Base-by-base conservation (phyloP, 2,797 vertebrate genomes). In the Eutrigla gurnardus region DNA sequence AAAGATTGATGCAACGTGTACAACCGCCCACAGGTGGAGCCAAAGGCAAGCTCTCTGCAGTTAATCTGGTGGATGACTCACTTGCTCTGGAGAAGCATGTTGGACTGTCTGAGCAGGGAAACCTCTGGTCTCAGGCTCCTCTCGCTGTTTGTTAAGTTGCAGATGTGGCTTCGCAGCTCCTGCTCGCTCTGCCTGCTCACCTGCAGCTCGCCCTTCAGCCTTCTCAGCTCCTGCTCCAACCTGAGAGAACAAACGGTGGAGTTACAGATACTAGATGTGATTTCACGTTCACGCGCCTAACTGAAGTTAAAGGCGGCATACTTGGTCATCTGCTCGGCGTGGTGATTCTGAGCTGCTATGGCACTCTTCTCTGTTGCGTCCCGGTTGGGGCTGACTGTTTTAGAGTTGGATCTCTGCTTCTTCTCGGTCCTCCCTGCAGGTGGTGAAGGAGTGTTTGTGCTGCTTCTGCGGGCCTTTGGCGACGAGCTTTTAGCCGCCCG, bases 81-180 rank as follows among this genome's bases (percentile, higher is more conserved):
- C 95, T 95, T 96, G 93, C 93, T 95, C 76, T 96, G 95, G 52
- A 96, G 93, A 66, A 95, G 92, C 71, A 95, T 92, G 85, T 96
- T 96, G 81, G 94, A 94, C 86, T 96, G 95, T 83, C 95, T 88
- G 71, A 96, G 94, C 81, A 96, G 92, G 7, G 93, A 92, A 25
- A 95, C 88, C 80, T 96, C 95, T 0, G 95, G 95, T 36, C 94
- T 93, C 84, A 96, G 87, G 89, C 95, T 95, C 81, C 94, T 89
- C 87, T 96, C 95, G 25, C 94, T 96, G 93, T 96, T 96, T 57
- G 93, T 95, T 65, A 96, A 61, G 91, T 95, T 95, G 77, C 94
- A 95, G 75, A 96, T 77, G 89, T 96, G 95, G 75, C 95, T 95
- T 25, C 93, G 88, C 67, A 96, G 89, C 86, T 96, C 95, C 86